Percentiles rank a stretch among this genome's conserved stretches.
phyloP scores from a whole-genome alignment of 23 tunicate genomes.

The Ciona savignyi region DNA sequence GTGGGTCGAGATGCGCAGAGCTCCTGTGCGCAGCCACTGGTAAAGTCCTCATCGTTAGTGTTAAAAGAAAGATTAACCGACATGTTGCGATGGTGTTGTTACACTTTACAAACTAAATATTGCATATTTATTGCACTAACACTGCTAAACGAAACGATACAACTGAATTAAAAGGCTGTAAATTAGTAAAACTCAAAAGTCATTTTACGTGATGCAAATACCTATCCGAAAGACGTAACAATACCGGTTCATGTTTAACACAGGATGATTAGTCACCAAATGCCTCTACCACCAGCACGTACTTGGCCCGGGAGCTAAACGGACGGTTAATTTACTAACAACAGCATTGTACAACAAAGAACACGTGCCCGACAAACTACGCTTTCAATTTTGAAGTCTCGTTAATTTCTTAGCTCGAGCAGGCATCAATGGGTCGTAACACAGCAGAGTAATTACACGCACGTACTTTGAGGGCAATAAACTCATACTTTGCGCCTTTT shows the following conservation, averaged over 20 bases:
- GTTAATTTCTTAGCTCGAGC: neutral
- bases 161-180: no score
- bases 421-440: neutral
- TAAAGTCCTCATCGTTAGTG: constrained; percentile 49
- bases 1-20: neutral
- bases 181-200: neutral
- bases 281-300: no score
- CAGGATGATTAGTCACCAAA: no score
- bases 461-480: neutral
- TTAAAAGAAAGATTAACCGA: constrained; percentile 59
- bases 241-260: no score
- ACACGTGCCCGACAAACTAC: neutral
- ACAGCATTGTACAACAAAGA: neutral
- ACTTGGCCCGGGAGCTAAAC: neutral
- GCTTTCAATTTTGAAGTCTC: neutral
- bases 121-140: neutral
- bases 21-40: constrained; percentile 16
- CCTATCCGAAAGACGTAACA: no score
- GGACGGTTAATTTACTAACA: neutral
- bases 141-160: neutral
- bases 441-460: neutral
- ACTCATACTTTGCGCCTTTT: neutral
- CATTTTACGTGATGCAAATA: neutral
- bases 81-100: constrained; percentile 14
- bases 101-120: neutral